Base-by-base conservation (phyloP, 53 echinoderm and acorn worm species). In the Temnopleurus reevesii region DNA sequence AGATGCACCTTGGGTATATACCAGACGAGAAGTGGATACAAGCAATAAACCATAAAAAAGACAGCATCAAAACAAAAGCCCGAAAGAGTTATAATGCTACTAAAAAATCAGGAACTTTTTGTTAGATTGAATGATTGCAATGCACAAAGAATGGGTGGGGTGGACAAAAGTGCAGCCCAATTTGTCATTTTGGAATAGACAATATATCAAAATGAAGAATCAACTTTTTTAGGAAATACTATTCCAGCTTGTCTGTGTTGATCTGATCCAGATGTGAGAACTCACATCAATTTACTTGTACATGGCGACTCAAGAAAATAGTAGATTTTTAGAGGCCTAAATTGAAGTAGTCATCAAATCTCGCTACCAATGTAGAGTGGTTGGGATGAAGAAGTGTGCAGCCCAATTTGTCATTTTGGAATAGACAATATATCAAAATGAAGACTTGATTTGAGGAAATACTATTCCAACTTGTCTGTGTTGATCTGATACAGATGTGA, bases 191-290 rank as follows among this genome's bases (percentile, higher is more conserved):
- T 41, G 10, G 3, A 41, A 71, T 8, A 71, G 71, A 71, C n/a
- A n/a, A n/a, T n/a, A 38, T 36, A 71, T 71, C 71, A 21, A 38
- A 71, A 71, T 38, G 2, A 4, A 41, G 7, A 38, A 1, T 38
- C 4, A n/a, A 38, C 2, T 71, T n/a, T 71, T 71, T 71, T 36
- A 71, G 71, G 71, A 71, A 71, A 71, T 38, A 71, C 41, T 71
- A 41, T 43, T 41, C 41, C 38, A 71, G n/a, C 41, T 21, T 21
- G 71, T n/a, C 71, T 38, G 41, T 71, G 41, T 8, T 8, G 71
- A 71, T 71, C 8, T n/a, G n/a, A n/a, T n/a, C n/a, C n/a, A n/a
- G n/a, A n/a, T n/a, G n/a, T n/a, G n/a, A n/a, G n/a, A n/a, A n/a
- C n/a, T n/a, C n/a, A n/a, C n/a, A n/a, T n/a, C n/a, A n/a, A n/a